Evolutionary conservation across 2,113 vertebrate genomes (phyloP), one percentile per base, ranked within the genome.

Genomic region (Nothoprocta perdicaria): DNA sequence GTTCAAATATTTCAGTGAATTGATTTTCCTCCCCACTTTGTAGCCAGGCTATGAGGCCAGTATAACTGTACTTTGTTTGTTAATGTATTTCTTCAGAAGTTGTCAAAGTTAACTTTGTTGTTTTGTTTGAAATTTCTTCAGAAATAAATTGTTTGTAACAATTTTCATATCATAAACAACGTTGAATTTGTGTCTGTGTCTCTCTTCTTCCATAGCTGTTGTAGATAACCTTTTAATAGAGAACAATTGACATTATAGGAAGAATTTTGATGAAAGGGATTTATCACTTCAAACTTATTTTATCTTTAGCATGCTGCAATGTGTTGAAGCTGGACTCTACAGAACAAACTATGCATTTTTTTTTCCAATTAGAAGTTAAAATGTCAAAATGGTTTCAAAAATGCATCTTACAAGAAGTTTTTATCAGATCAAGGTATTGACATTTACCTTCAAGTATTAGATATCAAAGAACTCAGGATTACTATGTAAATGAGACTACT

Each of bases 281-380:
- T 4, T 62, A 10, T 6, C 38, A 6, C 52, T 73, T 53, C 2
- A 38, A 31, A 73, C 18, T 33, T 41, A 29, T 40, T 62, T 6
- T 35, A 16, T 53, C 38, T 76, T 24, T 18, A 52, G 7, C 11
- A 2, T 5, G 9, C 72, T 1, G 0, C 7, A 15, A 7, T 41
- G 9, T 0, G 0, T 58, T 50, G 24, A 67, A 80, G 23, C 6
- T 71, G 79, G 21, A 17, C 21, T 4, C 80, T 52, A 53, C 2
- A 58, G 35, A 80, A 60, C 24, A 52, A 75, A 46, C 0, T 45
- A 7, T 38, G 7, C 7, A 68, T 45, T 1, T 2, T 41, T 2
- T 41, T 48, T 77, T 89, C 66, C 29, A 6, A 66, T 45, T 11
- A 48, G 46, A 87, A 58, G 1, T 46, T 45, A 23, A 58, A 80